These are phyloP conservation scores for Myotis daubentonii DNA, from an alignment of 2,797 vertebrate species.

Conservation along the genomic window DNA sequence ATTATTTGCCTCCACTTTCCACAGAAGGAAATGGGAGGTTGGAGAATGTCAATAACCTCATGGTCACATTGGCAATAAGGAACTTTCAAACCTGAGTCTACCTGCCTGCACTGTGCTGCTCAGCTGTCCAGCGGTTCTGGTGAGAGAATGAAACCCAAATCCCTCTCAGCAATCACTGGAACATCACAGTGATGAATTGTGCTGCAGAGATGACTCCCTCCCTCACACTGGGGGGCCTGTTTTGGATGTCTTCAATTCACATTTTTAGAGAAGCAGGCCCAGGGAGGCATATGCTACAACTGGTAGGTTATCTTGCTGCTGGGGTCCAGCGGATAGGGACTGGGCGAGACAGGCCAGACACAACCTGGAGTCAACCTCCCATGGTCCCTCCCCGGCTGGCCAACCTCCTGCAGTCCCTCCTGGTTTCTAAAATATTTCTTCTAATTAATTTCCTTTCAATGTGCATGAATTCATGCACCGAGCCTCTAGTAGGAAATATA, in stretches of 20 bases:
- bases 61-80: neutral
- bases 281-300: too few relatives aligned
- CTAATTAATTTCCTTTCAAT: too few relatives aligned
- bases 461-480: too few relatives aligned
- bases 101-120: neutral
- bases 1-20: constrained; percentile 32
- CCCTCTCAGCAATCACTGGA: neutral
- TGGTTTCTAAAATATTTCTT: too few relatives aligned
- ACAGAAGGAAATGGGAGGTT: constrained; percentile 42
- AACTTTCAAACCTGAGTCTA: neutral
- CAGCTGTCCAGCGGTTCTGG: neutral
- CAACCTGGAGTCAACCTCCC: too few relatives aligned
- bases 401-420: too few relatives aligned
- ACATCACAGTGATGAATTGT: neutral
- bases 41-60: constrained; percentile 33
- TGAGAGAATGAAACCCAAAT: neutral
- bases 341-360: too few relatives aligned
- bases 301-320: too few relatives aligned
- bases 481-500: neutral
- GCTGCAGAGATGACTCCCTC: neutral
- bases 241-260: neutral
- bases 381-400: too few relatives aligned
- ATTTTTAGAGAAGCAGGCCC: neutral
- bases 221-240: neutral
- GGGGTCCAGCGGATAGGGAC: too few relatives aligned